phyloP scores from a whole-genome alignment of 2,888 invertebrate species.

The Meta bourneti region DNA sequence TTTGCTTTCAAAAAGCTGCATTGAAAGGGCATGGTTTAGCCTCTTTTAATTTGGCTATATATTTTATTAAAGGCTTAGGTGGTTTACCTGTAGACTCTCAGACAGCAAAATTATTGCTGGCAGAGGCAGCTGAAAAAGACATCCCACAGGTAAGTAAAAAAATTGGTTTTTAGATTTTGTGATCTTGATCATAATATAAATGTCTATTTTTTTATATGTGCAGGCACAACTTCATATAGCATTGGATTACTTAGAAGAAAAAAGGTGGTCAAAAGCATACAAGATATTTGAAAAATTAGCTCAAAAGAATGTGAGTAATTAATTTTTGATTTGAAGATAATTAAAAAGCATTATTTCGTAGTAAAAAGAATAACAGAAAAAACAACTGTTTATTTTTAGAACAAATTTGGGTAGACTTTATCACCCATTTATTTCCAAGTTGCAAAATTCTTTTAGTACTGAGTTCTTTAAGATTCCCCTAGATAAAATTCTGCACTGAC shows the following conservation, averaged over 20 bases:
- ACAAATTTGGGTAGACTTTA: background rate
- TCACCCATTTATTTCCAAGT: background rate
- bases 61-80: conserved; percentile 86
- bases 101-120: conserved; percentile 48
- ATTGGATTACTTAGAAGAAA: conserved; percentile 61
- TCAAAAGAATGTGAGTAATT: conserved; percentile 56
- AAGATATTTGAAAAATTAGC: conserved; percentile 48
- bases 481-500: no score
- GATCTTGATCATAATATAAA: background rate
- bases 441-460: background rate
- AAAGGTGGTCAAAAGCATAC: conserved; percentile 58
- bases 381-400: conserved; percentile 7
- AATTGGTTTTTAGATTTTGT: background rate
- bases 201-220: background rate
- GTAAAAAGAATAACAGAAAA: no score
- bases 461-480: no score
- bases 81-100: conserved; percentile 79
- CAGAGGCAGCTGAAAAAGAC: conserved; percentile 64
- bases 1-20: conserved; percentile 85
- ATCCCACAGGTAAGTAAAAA: conserved; percentile 56
- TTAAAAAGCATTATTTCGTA: no score
- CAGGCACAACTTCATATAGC: conserved; percentile 70
- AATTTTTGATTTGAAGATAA: background rate
- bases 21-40: conserved; percentile 85
- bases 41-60: conserved; percentile 86